Base-by-base conservation (phyloP, 2,888 invertebrate genomes). In the Nemapogon koenigi region DNA sequence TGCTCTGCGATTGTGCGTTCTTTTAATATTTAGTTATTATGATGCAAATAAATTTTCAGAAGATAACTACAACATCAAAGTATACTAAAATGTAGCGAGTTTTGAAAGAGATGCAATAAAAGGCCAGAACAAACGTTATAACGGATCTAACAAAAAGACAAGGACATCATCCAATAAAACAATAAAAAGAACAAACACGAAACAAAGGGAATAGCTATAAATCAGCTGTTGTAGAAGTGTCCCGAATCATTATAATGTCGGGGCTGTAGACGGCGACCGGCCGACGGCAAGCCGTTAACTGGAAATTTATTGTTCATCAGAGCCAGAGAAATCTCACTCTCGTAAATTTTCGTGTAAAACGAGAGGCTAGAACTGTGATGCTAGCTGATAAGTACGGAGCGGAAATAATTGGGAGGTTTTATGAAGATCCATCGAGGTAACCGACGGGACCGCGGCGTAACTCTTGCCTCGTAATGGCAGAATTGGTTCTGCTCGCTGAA, bases 301-400 rank as follows among this genome's bases (percentile, higher is more conserved):
- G 53, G 46, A 38, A 67, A 75, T 73, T 72, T 72, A 73, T 70
- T 59, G 64, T 66, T 66, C 62, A 64, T 66, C 65, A 66, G 55
- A 58, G 47, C 51, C 56, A 45, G 54, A 59, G 55, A 54, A 61
- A 58, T 56, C 55, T 61, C 57, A 62, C 60, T 62, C 61, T 65
- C 70, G 62, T 72, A 69, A 72, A 68, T 69, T 66, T 61, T 59
- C 57, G 55, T 66, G 67, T 70, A 69, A 72, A 62, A 63, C 62
- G 62, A 69, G 62, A 62, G 53, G 61, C 64, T 67, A 65, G 67
- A 65, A 63, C 57, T 57, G 57, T 68, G 68, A 68, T 66, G 57
- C 50, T 51, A 52, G 43, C 57, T 55, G 71, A 68, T 69, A 70
- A 67, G 58, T 55, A 51, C 46, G 52, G 58, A 59, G 58, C 57